Conservation (phyloP, 2,113 vertebrate species). For the Calyptommatus sinebrachiatus region DNA sequence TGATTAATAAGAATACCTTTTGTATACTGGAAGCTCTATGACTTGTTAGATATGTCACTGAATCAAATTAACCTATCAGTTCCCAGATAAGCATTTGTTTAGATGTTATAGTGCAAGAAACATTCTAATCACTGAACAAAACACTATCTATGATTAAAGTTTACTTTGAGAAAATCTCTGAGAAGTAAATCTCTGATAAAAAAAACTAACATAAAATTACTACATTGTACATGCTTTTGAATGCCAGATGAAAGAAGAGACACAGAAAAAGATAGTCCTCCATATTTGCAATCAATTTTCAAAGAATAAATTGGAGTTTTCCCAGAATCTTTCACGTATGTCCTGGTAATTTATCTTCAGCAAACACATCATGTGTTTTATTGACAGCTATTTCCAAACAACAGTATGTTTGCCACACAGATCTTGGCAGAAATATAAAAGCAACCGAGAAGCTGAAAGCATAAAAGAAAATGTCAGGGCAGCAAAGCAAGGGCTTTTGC, state of each 20-base stretch:
- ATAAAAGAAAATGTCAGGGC: not conserved
- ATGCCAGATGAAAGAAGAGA: not conserved
- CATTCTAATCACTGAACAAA: not conserved
- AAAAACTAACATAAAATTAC: not conserved
- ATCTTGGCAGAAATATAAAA: conserved; percentile 15
- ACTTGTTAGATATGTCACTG: not conserved
- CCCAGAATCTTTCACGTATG: conserved; percentile 17
- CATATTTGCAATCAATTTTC: conserved; percentile 10
- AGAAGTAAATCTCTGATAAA: not conserved
- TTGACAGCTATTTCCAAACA: conserved; percentile 5
- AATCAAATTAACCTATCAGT: not conserved
- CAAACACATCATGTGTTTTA: conserved; percentile 17
- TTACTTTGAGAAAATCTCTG: too few species aligned
- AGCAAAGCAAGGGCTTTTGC: not conserved
- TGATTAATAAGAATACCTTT: not conserved
- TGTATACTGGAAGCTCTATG: not conserved
- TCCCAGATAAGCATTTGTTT: not conserved
- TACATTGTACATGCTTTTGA: not conserved
- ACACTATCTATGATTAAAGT: not conserved
- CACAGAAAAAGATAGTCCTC: not conserved
- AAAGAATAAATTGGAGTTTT: conserved; percentile 4
- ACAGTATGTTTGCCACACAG: conserved; percentile 10
- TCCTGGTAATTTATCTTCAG: conserved; percentile 25
- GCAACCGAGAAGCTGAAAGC: not conserved
- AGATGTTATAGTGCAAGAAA: not conserved